phyloP scores from a whole-genome alignment of 2,888 invertebrate genomes.

The Allacma fusca region DNA sequence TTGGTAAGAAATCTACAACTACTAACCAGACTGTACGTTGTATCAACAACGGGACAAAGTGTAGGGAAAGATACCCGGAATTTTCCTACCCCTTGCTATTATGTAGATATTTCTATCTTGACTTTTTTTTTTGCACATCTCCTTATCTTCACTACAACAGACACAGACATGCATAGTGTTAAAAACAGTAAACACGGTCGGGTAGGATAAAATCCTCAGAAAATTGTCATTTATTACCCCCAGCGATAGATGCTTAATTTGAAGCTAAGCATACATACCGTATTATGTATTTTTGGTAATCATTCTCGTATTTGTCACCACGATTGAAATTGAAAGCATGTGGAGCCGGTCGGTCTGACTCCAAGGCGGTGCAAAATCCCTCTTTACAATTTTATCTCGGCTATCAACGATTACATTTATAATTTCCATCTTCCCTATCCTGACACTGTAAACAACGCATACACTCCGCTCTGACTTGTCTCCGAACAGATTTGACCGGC shows the following conservation, averaged over 20 bases:
- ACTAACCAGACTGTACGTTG: not conserved
- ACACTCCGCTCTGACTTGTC: not conserved
- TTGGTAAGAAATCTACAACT: not conserved
- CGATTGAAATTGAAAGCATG: not conserved
- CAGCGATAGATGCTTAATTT: too few species aligned
- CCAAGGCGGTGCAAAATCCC: not conserved
- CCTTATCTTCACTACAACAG: too few species aligned
- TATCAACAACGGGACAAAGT: too few species aligned
- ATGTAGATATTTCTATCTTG: not conserved
- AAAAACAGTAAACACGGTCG: too few species aligned
- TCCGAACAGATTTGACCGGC: not conserved
- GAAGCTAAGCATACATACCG: too few species aligned
- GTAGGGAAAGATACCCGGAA: too few species aligned
- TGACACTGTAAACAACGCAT: not conserved
- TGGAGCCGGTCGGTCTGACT: conserved; percentile 26
- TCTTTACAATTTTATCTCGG: not conserved
- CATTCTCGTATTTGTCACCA: conserved; percentile 23
- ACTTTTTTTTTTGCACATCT: not conserved
- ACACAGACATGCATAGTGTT: too few species aligned
- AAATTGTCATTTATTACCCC: too few species aligned
- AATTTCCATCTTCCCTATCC: conserved; percentile 3
- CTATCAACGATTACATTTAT: conserved; percentile 6
- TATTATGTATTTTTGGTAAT: not conserved
- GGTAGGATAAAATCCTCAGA: too few species aligned
- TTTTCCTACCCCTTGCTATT: not conserved